These are phyloP conservation scores for Luperina nickerlii DNA, from an alignment of 2,888 invertebrate genomes.

Conservation along the genomic window DNA sequence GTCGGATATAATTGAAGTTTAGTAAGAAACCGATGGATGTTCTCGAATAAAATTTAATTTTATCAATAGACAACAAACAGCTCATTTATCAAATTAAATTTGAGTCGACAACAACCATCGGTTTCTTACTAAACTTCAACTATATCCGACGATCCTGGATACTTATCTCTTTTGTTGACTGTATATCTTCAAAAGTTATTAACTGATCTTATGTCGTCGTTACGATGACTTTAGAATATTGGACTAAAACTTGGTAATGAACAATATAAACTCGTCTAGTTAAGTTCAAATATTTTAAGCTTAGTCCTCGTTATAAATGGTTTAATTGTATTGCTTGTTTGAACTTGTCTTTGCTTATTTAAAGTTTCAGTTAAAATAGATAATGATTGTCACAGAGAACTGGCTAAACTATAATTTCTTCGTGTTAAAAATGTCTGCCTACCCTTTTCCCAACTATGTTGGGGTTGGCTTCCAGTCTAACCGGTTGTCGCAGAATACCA, in stretches of 20 bases:
- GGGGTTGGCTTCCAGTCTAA: background rate
- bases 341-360: background rate
- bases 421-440: no score
- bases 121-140: no score
- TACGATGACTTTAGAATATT: constrained; percentile 13
- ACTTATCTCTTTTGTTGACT: no score
- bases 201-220: constrained; percentile 11
- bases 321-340: constrained; percentile 13
- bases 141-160: no score
- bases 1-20: no score
- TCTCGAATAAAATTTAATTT: no score
- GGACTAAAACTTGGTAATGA: constrained; percentile 55
- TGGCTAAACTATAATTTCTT: background rate
- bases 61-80: no score
- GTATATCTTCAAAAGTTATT: constrained; percentile 8
- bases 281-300: constrained; percentile 44
- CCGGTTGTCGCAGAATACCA: no score
- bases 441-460: background rate
- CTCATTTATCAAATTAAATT: no score
- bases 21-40: no score
- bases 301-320: constrained; percentile 11
- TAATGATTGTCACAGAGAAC: background rate
- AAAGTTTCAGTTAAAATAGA: background rate
- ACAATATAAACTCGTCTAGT: constrained; percentile 43
- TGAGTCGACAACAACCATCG: no score